Evolutionary conservation across 35 echinoderm and acorn worm genomes (phyloP).

Genomic region (Nesometra sesokonis): DNA sequence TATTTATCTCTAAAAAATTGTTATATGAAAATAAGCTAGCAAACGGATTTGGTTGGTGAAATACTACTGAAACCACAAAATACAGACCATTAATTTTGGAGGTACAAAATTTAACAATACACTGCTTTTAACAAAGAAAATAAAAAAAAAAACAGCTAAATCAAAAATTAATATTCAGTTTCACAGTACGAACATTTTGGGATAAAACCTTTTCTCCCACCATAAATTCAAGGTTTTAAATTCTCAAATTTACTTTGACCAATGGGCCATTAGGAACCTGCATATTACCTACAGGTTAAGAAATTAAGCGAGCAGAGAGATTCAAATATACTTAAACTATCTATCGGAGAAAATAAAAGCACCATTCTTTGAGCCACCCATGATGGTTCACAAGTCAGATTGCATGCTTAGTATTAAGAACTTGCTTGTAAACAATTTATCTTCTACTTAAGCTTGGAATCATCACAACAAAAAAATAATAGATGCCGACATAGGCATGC

Average conservation of each 20-base stretch:
- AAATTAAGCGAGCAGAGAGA: not conserved
- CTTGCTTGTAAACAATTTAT: too few species aligned
- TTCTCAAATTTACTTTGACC: not conserved
- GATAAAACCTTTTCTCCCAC: not conserved
- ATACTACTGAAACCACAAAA: too few species aligned
- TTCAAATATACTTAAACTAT: not conserved
- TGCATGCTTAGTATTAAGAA: too few species aligned
- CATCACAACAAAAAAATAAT: not conserved
- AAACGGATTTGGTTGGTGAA: too few species aligned
- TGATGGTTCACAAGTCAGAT: not conserved
- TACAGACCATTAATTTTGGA: too few species aligned
- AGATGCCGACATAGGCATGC: not conserved
- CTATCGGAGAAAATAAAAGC: not conserved
- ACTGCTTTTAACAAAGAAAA: too few species aligned
- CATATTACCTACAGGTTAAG: too few species aligned
- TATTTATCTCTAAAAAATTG: not conserved
- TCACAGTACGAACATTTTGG: not conserved
- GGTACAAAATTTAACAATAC: too few species aligned
- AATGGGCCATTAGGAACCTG: too few species aligned
- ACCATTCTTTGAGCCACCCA: not conserved
- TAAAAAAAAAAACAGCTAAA: too few species aligned
- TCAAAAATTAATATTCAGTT: not conserved
- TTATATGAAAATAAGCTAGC: not conserved
- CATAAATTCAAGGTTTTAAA: not conserved
- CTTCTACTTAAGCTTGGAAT: not conserved